These are phyloP conservation scores for Hydrophis major DNA, from an alignment of 2,797 vertebrate species.

Conservation along the genomic window DNA sequence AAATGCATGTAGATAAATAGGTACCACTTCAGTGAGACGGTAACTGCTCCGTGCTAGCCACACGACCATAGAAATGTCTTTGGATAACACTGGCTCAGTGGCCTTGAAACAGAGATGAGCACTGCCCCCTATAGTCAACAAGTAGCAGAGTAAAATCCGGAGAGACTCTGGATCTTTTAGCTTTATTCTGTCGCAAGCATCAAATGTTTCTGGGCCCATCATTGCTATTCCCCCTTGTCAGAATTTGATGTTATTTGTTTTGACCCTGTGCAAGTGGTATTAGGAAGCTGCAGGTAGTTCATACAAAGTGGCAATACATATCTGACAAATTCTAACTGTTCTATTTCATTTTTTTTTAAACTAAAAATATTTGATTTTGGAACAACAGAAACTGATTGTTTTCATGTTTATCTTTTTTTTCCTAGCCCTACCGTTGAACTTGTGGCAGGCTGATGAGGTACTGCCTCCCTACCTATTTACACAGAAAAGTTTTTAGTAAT, in stretches of 20 bases:
- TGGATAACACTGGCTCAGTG: background rate
- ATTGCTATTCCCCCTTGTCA: background rate
- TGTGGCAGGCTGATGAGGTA: slow-evolving; percentile 61
- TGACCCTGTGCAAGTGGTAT: background rate
- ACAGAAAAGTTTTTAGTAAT: slow-evolving; percentile 65
- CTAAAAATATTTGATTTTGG: background rate
- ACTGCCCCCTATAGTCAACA: background rate
- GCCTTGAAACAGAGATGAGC: background rate
- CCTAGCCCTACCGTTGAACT: slow-evolving; percentile 77
- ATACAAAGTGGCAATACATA: background rate
- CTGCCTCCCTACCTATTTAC: slow-evolving; percentile 66
- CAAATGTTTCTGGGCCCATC: background rate
- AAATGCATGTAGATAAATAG: background rate
- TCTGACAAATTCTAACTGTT: no score
- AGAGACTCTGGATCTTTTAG: background rate
- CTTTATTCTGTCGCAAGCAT: background rate
- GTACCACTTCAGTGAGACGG: background rate
- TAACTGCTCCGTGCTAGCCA: background rate
- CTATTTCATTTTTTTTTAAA: background rate
- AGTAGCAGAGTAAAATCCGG: background rate
- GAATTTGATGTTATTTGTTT: background rate
- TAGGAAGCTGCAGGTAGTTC: background rate
- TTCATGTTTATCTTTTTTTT: slow-evolving; percentile 47
- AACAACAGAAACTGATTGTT: background rate
- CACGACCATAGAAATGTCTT: background rate